Evolutionary conservation across 2,797 vertebrate genomes (phyloP).

Genomic region (Periophthalmus magnuspinnatus): DNA sequence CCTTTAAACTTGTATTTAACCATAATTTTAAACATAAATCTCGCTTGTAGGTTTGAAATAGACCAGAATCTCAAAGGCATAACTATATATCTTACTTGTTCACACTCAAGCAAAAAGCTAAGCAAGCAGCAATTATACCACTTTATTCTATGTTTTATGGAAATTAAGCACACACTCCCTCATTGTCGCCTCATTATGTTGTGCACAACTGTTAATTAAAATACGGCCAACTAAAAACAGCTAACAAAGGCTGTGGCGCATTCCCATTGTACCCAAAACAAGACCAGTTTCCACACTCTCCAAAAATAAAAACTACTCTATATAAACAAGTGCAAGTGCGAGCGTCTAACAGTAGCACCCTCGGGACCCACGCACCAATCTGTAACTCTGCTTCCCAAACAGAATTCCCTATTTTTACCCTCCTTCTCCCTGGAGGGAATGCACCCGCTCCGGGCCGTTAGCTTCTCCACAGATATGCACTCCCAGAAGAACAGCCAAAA

Average conservation of each 20-base stretch:
- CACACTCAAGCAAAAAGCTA: background rate
- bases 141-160: background rate
- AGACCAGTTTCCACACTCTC: conserved; percentile 47
- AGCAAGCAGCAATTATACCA: background rate
- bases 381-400: conserved; percentile 66
- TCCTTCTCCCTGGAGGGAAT: conserved; percentile 75
- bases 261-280: conserved; percentile 48
- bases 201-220: conserved; percentile 41
- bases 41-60: too few relatives aligned
- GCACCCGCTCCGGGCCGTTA: conserved; percentile 70
- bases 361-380: conserved; percentile 59
- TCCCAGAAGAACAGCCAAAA: conserved; percentile 77
- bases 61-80: too few relatives aligned
- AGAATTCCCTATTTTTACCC: conserved; percentile 74
- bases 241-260: conserved; percentile 13
- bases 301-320: conserved; percentile 20
- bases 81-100: background rate
- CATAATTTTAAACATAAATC: too few relatives aligned
- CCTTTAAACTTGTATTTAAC: too few relatives aligned
- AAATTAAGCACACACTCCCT: background rate
- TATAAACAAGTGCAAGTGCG: conserved; percentile 44
- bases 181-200: conserved; percentile 31
- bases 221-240: conserved; percentile 39
- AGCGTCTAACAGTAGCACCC: conserved; percentile 40
- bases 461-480: conserved; percentile 76